phyloP scores from a whole-genome alignment of 1,140 invertebrate species.

The Eriosoma lanigerum region DNA sequence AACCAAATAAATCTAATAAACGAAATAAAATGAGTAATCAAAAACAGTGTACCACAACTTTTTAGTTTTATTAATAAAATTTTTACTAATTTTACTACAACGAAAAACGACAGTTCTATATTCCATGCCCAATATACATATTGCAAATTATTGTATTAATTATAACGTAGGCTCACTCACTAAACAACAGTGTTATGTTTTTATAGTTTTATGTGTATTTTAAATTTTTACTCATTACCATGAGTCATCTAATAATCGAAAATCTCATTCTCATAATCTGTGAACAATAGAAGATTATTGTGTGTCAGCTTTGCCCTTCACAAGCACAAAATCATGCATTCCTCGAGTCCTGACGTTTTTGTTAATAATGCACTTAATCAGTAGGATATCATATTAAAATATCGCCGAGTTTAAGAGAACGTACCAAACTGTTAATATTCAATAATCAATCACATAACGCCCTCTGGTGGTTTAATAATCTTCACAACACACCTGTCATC shows the following conservation, averaged over 20 bases:
- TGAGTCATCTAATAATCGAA: slow-evolving; percentile 11
- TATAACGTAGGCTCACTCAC: too few species aligned
- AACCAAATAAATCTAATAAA: not conserved
- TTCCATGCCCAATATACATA: too few species aligned
- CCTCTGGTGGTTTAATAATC: slow-evolving; percentile 32
- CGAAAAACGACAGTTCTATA: not conserved
- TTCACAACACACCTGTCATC: not conserved
- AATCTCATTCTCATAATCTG: not conserved
- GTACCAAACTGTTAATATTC: not conserved
- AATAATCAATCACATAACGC: slow-evolving; percentile 5
- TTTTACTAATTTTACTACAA: not conserved
- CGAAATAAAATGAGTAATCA: not conserved
- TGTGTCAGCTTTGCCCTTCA: not conserved
- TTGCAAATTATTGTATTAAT: too few species aligned
- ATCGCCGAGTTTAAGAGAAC: too few species aligned
- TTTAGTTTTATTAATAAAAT: not conserved
- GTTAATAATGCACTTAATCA: not conserved
- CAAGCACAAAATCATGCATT: not conserved
- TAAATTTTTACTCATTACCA: too few species aligned
- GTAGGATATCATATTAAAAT: not conserved
- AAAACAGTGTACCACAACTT: not conserved
- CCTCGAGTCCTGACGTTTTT: not conserved
- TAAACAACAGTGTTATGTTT: too few species aligned
- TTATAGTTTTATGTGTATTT: too few species aligned
- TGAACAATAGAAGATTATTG: not conserved